Conservation (phyloP, 2,797 vertebrate species). For the Enoplosus armatus region DNA sequence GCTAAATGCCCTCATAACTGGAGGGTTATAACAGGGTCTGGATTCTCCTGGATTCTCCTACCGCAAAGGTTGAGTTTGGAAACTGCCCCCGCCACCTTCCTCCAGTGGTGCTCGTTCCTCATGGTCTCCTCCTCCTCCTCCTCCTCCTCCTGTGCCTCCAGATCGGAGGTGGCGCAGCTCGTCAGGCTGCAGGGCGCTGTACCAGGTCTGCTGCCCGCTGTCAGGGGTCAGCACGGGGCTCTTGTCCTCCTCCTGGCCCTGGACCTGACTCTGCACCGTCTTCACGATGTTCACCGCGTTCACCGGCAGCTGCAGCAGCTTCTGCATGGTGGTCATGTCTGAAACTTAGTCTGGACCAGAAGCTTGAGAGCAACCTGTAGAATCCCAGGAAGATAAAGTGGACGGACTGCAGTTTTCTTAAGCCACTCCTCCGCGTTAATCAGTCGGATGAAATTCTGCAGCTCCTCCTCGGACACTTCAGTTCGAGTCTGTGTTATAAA, state of each 20-base stretch:
- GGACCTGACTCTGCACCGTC: slow-evolving; percentile 84
- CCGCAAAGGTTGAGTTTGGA: slow-evolving; percentile 88
- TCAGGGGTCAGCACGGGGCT: slow-evolving; percentile 92
- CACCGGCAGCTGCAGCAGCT: slow-evolving; percentile 91
- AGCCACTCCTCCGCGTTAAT: slow-evolving; percentile 24
- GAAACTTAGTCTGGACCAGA: slow-evolving; percentile 9
- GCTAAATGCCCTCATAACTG: not conserved
- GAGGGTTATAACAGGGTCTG: not conserved
- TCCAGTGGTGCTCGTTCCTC: slow-evolving; percentile 76
- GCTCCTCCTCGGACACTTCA: slow-evolving; percentile 21
- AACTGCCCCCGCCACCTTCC: slow-evolving; percentile 76
- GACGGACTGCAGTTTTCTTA: slow-evolving; percentile 16
- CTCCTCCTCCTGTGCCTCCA: slow-evolving; percentile 67
- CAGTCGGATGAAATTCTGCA: slow-evolving; percentile 16
- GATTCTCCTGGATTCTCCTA: slow-evolving; percentile 80
- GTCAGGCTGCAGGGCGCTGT: slow-evolving; percentile 91
- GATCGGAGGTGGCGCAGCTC: slow-evolving; percentile 90
- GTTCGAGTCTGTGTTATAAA: slow-evolving; percentile 21
- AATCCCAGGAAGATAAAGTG: slow-evolving; percentile 20
- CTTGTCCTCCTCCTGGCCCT: slow-evolving; percentile 87
- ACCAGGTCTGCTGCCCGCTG: slow-evolving; percentile 88
- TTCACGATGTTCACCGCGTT: slow-evolving; percentile 86
- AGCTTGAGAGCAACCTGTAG: slow-evolving; percentile 48
- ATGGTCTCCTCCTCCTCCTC: slow-evolving; percentile 61
- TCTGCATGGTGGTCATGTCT: slow-evolving; percentile 90